Evolutionary conservation across 2,797 vertebrate genomes (phyloP).

Genomic region (Liasis olivaceus): DNA sequence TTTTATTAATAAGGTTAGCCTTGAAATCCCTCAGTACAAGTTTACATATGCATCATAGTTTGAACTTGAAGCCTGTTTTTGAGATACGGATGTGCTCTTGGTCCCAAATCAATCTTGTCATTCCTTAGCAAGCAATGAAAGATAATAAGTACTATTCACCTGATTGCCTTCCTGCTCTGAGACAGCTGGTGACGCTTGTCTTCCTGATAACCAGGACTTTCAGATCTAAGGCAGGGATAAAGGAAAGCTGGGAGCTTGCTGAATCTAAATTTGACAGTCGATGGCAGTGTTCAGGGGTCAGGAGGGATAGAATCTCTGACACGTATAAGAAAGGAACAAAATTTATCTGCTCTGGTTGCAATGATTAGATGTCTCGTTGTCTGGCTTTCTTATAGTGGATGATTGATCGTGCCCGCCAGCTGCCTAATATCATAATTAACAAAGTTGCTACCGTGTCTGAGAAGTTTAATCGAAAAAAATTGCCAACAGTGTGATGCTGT

Average conservation of each 20-base stretch:
- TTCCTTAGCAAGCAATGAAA: slow-evolving; percentile 78
- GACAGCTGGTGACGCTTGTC: slow-evolving; percentile 82
- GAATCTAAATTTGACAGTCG: slow-evolving; percentile 82
- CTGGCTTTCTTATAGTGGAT: slow-evolving; percentile 79
- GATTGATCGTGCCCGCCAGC: slow-evolving; percentile 77
- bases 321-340: slow-evolving; percentile 77
- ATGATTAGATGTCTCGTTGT: slow-evolving; percentile 81
- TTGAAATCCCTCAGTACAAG: slow-evolving; percentile 18
- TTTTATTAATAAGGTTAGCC: slow-evolving; percentile 43
- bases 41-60: slow-evolving; percentile 52
- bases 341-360: slow-evolving; percentile 77
- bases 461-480: slow-evolving; percentile 80
- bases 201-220: slow-evolving; percentile 82
- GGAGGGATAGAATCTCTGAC: slow-evolving; percentile 78
- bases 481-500: slow-evolving; percentile 71
- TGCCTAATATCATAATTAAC: slow-evolving; percentile 82
- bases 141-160: slow-evolving; percentile 84
- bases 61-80: slow-evolving; percentile 59
- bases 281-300: slow-evolving; percentile 80
- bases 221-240: slow-evolving; percentile 82
- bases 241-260: slow-evolving; percentile 75
- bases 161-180: slow-evolving; percentile 82
- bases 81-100: slow-evolving; percentile 68
- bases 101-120: slow-evolving; percentile 82
- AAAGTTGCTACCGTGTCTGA: slow-evolving; percentile 77